phyloP scores from a whole-genome alignment of 2,113 vertebrate species.

The Channa maculata region DNA sequence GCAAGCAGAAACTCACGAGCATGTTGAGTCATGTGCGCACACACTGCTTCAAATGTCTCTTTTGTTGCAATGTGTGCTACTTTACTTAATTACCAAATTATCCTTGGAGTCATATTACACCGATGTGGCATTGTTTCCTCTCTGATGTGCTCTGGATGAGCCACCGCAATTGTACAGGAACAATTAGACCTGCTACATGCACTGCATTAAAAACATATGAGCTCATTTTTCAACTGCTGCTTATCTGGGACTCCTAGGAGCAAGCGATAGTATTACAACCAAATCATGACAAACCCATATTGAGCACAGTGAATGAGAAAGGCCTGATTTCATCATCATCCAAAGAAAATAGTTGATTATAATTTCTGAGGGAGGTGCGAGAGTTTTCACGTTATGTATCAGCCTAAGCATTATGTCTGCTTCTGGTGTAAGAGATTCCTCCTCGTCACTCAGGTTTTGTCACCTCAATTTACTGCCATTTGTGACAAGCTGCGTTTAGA shows the following conservation, averaged over 20 bases:
- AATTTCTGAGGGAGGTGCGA: neutral
- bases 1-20: neutral
- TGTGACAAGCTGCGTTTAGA: conserved; percentile 27
- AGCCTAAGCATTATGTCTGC: neutral
- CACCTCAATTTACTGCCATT: conserved; percentile 23
- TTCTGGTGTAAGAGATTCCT: neutral
- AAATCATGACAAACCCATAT: neutral
- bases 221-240: conserved; percentile 3
- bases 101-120: neutral
- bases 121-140: neutral
- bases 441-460: conserved; percentile 33
- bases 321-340: neutral
- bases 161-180: neutral
- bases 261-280: neutral
- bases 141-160: neutral
- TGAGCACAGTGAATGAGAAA: neutral
- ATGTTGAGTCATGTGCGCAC: neutral
- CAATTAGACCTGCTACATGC: conserved; percentile 3
- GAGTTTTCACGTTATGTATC: conserved; percentile 11
- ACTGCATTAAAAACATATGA: neutral
- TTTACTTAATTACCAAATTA: neutral
- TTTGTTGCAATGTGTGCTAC: neutral
- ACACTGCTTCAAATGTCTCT: neutral
- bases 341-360: neutral
- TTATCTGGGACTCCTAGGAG: neutral